Evolutionary conservation across 1,140 invertebrate species (phyloP).

Genomic region (Drosophila ohnishii): DNA sequence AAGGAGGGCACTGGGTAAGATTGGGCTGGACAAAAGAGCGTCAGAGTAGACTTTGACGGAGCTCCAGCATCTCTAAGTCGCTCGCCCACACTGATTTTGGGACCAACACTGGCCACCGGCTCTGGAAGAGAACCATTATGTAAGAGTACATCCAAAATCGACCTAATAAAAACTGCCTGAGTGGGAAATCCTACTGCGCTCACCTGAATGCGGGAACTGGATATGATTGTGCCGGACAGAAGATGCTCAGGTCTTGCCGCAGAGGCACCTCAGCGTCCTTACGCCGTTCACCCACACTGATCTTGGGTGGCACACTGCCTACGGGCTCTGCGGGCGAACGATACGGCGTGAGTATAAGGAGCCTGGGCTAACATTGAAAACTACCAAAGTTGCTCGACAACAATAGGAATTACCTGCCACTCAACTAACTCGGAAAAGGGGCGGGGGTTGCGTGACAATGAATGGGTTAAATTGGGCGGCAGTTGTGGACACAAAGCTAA

Average conservation of each 20-base stretch:
- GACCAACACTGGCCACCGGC: constrained; percentile 88
- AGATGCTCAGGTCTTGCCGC: constrained; percentile 57
- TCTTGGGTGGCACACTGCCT: constrained; percentile 88
- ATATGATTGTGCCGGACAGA: constrained; percentile 88
- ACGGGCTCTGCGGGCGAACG: constrained; percentile 86
- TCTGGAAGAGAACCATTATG: constrained; percentile 83
- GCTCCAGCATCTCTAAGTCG: constrained; percentile 85
- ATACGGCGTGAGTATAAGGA: constrained; percentile 8
- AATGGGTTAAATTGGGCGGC: constrained; percentile 59
- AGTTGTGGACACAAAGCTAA: constrained; percentile 42
- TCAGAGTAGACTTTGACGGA: constrained; percentile 76
- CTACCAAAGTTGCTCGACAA: constrained; percentile 42
- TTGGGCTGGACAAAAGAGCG: constrained; percentile 86
- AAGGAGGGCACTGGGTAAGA: constrained; percentile 87
- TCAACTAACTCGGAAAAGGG: background rate
- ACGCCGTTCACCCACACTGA: constrained; percentile 86
- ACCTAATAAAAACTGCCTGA: constrained; percentile 55
- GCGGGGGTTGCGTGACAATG: constrained; percentile 41
- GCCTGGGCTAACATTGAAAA: constrained; percentile 55
- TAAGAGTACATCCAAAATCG: background rate
- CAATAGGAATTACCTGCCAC: constrained; percentile 20
- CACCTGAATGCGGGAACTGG: constrained; percentile 88
- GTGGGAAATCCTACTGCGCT: constrained; percentile 57
- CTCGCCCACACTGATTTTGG: constrained; percentile 86
- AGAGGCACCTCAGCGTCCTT: constrained; percentile 81